These are phyloP conservation scores for Aplysina aerophoba DNA, from an alignment of 37 sponge, comb jelly and placozoan genomes.

Conservation along the genomic window DNA sequence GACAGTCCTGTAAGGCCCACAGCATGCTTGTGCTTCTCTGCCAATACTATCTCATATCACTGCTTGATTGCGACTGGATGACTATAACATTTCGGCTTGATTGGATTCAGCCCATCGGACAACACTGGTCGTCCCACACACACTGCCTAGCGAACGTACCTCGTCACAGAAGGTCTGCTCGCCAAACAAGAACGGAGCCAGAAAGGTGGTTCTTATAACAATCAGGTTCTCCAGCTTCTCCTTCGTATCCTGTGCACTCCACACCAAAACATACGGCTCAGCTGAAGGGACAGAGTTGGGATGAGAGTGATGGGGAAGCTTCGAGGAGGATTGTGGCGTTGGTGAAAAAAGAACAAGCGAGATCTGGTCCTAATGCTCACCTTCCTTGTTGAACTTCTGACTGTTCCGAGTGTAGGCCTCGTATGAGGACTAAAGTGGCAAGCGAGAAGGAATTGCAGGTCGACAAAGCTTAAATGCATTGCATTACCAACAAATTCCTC, in stretches of 20 bases:
- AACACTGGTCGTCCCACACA: not conserved
- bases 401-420: constrained; percentile 23
- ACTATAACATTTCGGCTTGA: too few relatives aligned
- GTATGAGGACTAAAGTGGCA: not conserved
- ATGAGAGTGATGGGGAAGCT: too few relatives aligned
- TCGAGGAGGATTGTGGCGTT: too few relatives aligned
- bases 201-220: not conserved
- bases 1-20: too few relatives aligned
- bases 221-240: constrained; percentile 11
- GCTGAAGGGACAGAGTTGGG: not conserved
- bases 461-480: too few relatives aligned
- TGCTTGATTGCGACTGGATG: too few relatives aligned
- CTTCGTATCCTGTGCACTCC: not conserved
- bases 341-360: too few relatives aligned
- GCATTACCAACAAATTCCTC: too few relatives aligned
- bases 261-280: constrained; percentile 25
- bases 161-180: constrained; percentile 24
- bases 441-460: too few relatives aligned
- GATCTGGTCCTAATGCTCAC: not conserved
- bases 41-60: too few relatives aligned
- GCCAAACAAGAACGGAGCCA: constrained; percentile 57
- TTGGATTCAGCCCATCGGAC: too few relatives aligned
- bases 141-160: constrained; percentile 11
- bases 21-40: too few relatives aligned
- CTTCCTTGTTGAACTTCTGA: constrained; percentile 25